phyloP scores from a whole-genome alignment of 92 coral and sea anemone genomes.

The Plumapathes pennacea region DNA sequence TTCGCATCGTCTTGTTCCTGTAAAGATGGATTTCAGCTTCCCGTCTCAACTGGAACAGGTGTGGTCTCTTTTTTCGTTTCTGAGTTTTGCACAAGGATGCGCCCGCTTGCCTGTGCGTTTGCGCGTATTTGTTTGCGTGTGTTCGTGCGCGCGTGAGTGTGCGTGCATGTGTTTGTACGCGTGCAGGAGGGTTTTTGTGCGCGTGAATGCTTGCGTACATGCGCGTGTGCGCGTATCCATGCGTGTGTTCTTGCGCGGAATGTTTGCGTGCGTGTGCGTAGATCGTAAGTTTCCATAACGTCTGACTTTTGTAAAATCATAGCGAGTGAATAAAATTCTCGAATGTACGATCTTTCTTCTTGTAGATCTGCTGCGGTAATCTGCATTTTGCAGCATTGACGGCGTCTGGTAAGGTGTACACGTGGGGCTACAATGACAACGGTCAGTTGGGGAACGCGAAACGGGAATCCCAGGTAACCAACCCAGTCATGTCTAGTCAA shows the following conservation, averaged over 20 bases:
- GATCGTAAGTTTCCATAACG: too few species aligned
- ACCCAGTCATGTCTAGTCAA: too few species aligned
- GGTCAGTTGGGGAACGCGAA: conserved; percentile 86
- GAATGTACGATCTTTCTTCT: not conserved
- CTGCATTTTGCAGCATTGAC: conserved; percentile 80
- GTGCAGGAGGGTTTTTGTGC: too few species aligned
- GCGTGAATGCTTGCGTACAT: too few species aligned
- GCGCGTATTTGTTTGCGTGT: too few species aligned
- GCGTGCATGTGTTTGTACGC: too few species aligned
- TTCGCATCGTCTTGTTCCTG: conserved; percentile 73
- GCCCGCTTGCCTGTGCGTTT: too few species aligned
- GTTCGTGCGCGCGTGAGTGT: too few species aligned
- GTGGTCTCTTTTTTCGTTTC: too few species aligned
- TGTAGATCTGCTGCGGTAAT: conserved; percentile 89
- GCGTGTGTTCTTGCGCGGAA: not conserved
- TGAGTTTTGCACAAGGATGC: too few species aligned
- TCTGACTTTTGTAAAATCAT: too few species aligned
- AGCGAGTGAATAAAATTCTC: too few species aligned
- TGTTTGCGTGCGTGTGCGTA: not conserved
- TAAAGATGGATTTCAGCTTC: conserved; percentile 63
- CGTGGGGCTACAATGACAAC: conserved; percentile 93
- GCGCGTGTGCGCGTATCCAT: not conserved
- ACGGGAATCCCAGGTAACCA: conserved; percentile 66
- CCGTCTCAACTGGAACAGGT: conserved; percentile 66
- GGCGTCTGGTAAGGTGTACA: conserved; percentile 80